phyloP scores from a whole-genome alignment of 2,797 vertebrate genomes.

The Gallirallus australis region DNA sequence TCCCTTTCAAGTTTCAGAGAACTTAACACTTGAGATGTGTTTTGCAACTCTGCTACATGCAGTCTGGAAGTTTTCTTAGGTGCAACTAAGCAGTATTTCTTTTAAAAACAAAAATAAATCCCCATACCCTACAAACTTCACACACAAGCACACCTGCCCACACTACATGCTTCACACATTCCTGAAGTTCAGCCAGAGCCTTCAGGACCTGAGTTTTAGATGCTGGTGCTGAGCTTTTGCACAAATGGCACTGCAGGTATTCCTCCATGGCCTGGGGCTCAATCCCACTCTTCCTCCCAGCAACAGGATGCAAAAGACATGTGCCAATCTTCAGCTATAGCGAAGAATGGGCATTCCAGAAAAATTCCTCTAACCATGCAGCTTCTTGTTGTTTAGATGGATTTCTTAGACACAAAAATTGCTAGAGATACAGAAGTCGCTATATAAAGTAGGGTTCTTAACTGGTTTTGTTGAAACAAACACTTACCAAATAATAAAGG shows the following conservation, averaged over 20 bases:
- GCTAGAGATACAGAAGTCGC: background rate
- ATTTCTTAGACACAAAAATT: background rate
- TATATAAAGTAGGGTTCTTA: background rate
- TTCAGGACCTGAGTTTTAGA: background rate
- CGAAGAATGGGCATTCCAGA: background rate
- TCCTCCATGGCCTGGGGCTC: background rate
- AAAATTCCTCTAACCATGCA: background rate
- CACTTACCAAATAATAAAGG: conserved; percentile 93
- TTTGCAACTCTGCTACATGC: background rate
- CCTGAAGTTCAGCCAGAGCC: background rate
- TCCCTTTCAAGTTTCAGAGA: background rate
- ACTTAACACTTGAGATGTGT: background rate
- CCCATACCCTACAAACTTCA: background rate
- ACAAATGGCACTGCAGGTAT: background rate
- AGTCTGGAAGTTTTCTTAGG: background rate
- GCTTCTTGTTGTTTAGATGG: background rate
- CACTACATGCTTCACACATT: background rate
- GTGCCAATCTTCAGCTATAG: background rate
- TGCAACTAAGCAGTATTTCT: background rate
- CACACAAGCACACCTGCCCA: background rate
- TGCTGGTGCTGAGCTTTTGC: background rate
- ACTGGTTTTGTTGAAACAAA: background rate
- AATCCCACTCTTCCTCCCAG: background rate
- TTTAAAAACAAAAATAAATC: background rate
- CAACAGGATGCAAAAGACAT: background rate